These are phyloP conservation scores for Arremon aurantiirostris DNA, from an alignment of 2,797 vertebrate species.

Conservation along the genomic window DNA sequence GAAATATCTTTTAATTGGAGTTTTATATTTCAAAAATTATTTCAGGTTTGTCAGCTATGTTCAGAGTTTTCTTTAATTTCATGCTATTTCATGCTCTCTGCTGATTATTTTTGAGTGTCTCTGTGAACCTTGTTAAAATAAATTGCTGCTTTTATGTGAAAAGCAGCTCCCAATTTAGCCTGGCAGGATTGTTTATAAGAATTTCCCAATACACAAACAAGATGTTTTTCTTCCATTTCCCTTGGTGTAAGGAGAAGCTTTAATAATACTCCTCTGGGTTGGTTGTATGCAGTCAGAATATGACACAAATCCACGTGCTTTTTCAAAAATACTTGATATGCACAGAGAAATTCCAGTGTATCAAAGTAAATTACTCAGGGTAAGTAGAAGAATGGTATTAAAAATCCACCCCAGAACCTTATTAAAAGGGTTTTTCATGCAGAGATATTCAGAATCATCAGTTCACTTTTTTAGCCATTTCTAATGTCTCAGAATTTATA, in stretches of 20 bases:
- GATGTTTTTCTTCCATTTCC: background rate
- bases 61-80: conserved; percentile 26
- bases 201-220: background rate
- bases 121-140: conserved; percentile 49
- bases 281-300: background rate
- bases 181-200: conserved; percentile 5
- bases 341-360: background rate
- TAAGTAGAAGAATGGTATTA: background rate
- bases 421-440: background rate
- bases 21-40: background rate
- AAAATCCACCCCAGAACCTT: background rate
- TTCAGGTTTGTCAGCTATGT: background rate
- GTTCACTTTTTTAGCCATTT: background rate
- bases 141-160: conserved; percentile 50
- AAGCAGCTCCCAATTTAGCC: background rate
- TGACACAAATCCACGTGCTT: background rate
- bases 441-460: background rate
- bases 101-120: conserved; percentile 41
- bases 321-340: background rate
- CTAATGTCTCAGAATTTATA: background rate
- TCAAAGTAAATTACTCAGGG: background rate
- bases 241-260: background rate
- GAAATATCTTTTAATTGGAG: background rate
- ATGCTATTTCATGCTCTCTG: conserved; percentile 17
- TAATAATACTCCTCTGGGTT: background rate